Conservation (phyloP, 2,797 vertebrate genomes). For the Tragopan temminckii region DNA sequence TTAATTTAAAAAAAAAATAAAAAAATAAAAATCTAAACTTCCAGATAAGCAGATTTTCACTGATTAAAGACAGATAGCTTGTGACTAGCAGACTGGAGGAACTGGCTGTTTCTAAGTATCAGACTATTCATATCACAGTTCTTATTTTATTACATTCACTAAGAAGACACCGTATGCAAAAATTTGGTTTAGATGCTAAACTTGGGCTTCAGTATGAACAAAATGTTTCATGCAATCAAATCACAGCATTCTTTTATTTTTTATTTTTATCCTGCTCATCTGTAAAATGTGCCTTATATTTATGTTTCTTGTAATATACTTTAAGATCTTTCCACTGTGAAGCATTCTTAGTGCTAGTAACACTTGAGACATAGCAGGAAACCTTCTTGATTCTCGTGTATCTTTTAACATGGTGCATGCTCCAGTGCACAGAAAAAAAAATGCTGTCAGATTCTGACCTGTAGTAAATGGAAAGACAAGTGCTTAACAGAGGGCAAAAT, state of each 20-base stretch:
- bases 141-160: neutral
- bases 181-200: neutral
- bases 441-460: conserved; percentile 39
- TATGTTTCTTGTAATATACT: conserved; percentile 1
- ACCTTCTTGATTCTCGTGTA: neutral
- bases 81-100: neutral
- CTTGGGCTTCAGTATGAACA: neutral
- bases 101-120: neutral
- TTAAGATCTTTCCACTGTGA: neutral
- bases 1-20: neutral
- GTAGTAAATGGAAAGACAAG: conserved; percentile 14
- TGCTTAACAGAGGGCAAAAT: neutral
- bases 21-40: neutral
- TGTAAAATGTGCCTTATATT: neutral
- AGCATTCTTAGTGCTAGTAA: neutral
- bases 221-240: neutral
- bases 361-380: neutral
- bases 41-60: neutral
- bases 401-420: neutral
- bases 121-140: neutral
- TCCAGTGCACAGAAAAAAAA: conserved; percentile 25
- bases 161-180: neutral
- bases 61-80: neutral
- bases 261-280: neutral
- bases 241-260: neutral